Base-by-base conservation (phyloP, 2,888 invertebrate genomes). In the Ennomos quercinarius region DNA sequence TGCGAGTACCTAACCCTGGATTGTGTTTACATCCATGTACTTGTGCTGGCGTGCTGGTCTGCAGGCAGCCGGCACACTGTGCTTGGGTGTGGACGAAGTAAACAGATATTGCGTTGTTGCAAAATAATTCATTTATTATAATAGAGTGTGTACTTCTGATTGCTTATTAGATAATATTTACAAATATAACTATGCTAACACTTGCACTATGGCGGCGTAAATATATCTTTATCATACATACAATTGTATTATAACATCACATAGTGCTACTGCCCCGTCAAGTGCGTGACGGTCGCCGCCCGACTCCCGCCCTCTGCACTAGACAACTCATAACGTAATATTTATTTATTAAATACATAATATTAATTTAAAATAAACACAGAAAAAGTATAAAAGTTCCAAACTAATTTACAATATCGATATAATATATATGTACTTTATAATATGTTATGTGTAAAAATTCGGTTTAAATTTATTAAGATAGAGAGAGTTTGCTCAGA, bases 141-240 rank as follows among this genome's bases (percentile, higher is more conserved):
- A 80, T 57, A 80, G 6, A 17, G 80, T 77, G 78, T 81, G 80
- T 84, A 84, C 74, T 83, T 84, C 72, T 71, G 70, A 68, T 73
- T 52, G 54, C 71, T 72, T 75, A 72, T 72, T 75, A 72, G 39
- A 52, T 76, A 77, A 80, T 87, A 88, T 89, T 83, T 89, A 89
- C 88, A 87, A 66, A 76, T 73, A 76, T 72, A 76, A 67, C 73
- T 74, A 71, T 70, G 63, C 62, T 64, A 72, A 70, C 55, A 54
- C 62, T 69, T 58, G 60, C 60, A 8, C 49, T 39, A 48, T 39
- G 46, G 61, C 70, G 63, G 64, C 63, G 63, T 46, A 48, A 48
- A 58, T 66, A 62, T 62, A 57, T 58, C 50, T 52, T 34, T 56
- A 52, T 47, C 46, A 64, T 64, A 50, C 47, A 64, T 64, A 69